Percentiles rank a stretch among this genome's conserved stretches.
Conservation (phyloP, 1,140 invertebrate genomes). For the Drosophila funebris region DNA sequence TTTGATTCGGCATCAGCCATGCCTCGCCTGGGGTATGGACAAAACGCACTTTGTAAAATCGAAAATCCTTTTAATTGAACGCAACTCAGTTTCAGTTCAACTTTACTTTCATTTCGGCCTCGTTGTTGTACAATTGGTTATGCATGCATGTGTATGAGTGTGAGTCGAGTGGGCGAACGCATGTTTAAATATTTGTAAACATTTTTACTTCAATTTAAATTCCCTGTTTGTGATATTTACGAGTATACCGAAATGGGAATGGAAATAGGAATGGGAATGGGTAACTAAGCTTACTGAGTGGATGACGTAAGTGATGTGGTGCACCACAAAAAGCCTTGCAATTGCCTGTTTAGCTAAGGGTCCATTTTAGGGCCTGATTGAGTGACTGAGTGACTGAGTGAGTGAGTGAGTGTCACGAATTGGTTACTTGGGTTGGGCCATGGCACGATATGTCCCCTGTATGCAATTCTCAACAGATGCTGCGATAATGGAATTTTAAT, state of each 20-base stretch:
- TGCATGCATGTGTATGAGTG: background rate
- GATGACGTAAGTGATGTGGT: constrained; percentile 26
- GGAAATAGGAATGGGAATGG: constrained; percentile 40
- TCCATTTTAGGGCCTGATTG: background rate
- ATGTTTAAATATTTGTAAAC: constrained; percentile 72
- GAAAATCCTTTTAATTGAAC: constrained; percentile 81
- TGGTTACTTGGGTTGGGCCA: background rate
- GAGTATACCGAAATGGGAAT: constrained; percentile 29
- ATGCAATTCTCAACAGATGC: background rate
- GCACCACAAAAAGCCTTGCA: constrained; percentile 24
- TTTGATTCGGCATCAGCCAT: background rate
- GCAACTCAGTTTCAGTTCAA: constrained; percentile 60
- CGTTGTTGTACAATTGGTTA: background rate
- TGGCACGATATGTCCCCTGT: background rate
- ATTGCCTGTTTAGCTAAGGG: constrained; percentile 31
- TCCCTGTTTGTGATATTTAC: constrained; percentile 70
- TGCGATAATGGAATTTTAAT: background rate
- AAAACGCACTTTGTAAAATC: constrained; percentile 79
- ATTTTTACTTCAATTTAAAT: constrained; percentile 78
- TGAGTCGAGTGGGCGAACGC: constrained; percentile 15
- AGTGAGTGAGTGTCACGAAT: constrained; percentile 5
- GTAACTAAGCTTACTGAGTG: constrained; percentile 29
- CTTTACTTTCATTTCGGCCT: constrained; percentile 42
- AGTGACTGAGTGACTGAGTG: too few species aligned
- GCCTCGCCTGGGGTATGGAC: constrained; percentile 36